Evolutionary conservation across 2,113 vertebrate genomes (phyloP), one percentile per base, ranked within the genome.

Genomic region (Orthonyx spaldingii): DNA sequence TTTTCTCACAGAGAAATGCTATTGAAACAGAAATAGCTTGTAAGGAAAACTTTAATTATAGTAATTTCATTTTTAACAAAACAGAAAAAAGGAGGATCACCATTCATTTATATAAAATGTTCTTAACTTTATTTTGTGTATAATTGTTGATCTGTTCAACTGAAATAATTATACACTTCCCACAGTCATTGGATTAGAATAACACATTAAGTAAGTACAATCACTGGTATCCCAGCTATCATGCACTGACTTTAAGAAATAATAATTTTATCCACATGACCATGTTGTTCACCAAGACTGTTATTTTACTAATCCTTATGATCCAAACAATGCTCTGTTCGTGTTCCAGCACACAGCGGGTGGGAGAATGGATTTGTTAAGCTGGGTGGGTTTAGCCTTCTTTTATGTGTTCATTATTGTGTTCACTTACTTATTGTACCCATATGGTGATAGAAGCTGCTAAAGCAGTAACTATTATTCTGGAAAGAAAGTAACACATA

Each of bases 301-400:
- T 94, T 97, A 96, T 97, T 98, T 97, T 83, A 50, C 88, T 97
- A 97, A 97, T 97, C 79, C 86, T 96, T 86, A 75, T 74, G 94
- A 97, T 96, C 59, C 52, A 88, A 93, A 90, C 89, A 95, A 94
- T 84, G 71, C 76, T 95, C 85, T 95, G 90, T 95, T 94, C 71
- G 2, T 93, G 66, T 98, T 97, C 96, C 87, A 97, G 72, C 52
- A 75, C 95, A 96, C 95, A 97, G 96, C 7, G 12, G 90, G 92
- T 86, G 76, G 92, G 82, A 96, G 56, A 97, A 94, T 93, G 68
- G 77, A 95, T 97, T 97, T 26, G 53, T 97, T 97, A 96, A 97
- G 80, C 94, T 96, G 94, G 37, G 56, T 91, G 65, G 44, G 61
- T 93, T 98, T 97, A 97, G 87, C 87, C 72, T 97, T 92, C 77